These are phyloP conservation scores for Avahi laniger DNA, from an alignment of 2,797 vertebrate genomes.

Conservation along the genomic window DNA sequence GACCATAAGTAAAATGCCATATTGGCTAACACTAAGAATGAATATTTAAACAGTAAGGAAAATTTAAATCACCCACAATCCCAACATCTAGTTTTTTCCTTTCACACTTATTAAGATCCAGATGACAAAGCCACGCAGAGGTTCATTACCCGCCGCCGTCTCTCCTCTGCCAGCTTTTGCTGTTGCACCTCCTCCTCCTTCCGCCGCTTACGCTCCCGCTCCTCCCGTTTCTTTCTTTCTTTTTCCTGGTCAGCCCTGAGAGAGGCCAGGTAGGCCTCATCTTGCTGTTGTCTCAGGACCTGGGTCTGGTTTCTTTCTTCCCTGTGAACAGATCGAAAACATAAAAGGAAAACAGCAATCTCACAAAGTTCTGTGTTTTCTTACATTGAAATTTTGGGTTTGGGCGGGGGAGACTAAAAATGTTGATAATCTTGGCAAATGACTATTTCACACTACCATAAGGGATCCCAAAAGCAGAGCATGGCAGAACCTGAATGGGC, in stretches of 20 bases:
- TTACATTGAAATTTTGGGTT: not conserved
- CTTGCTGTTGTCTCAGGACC: conserved; percentile 97
- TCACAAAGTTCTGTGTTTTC: not conserved
- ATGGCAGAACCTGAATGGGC: not conserved
- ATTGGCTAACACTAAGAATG: not conserved
- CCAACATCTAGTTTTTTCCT: not conserved
- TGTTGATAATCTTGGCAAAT: not conserved
- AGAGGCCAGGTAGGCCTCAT: conserved; percentile 95
- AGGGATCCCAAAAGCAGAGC: not conserved
- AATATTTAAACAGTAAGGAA: not conserved
- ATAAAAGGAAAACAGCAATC: not conserved
- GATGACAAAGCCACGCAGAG: not conserved
- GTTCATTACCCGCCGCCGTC: conserved; percentile 89
- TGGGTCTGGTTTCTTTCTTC: conserved; percentile 99
- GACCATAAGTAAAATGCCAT: not conserved
- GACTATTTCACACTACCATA: not conserved
- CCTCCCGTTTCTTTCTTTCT: conserved; percentile 95
- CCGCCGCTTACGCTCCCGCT: conserved; percentile 92
- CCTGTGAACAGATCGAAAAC: conserved; percentile 79
- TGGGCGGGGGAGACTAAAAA: not conserved
- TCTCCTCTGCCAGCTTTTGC: conserved; percentile 93
- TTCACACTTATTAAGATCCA: not conserved
- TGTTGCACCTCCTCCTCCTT: conserved; percentile 95
- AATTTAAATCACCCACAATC: not conserved
- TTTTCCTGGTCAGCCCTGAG: conserved; percentile 98